Conservation (phyloP, 2,113 vertebrate species). For the Poeciliopsis occidentalis region DNA sequence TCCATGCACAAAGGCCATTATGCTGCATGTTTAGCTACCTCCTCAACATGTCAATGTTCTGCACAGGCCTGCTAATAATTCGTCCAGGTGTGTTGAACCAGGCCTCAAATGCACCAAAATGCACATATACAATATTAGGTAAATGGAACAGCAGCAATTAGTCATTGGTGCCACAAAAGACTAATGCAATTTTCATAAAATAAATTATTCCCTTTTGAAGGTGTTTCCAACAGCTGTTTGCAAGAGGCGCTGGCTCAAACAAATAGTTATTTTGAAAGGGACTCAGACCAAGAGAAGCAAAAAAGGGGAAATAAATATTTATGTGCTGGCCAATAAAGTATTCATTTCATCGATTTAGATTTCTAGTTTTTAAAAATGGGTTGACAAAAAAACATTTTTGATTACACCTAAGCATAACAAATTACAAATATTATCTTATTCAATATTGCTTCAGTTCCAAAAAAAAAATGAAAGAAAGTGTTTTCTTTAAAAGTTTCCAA, state of each 20-base stretch:
- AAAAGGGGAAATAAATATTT: neutral
- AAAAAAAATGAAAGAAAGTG: neutral
- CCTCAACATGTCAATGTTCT: no score
- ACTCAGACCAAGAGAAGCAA: neutral
- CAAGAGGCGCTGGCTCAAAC: neutral
- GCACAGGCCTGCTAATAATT: no score
- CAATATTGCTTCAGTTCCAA: neutral
- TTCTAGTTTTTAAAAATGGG: no score
- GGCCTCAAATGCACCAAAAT: neutral
- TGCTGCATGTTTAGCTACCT: no score
- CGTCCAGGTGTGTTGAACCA: no score
- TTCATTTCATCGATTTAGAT: no score
- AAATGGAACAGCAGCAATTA: constrained; percentile 3
- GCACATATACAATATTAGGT: neutral
- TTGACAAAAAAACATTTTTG: neutral
- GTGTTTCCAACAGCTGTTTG: constrained; percentile 16
- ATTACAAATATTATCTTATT: neutral
- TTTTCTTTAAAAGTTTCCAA: neutral
- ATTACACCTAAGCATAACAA: neutral
- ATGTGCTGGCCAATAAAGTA: no score
- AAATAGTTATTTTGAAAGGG: constrained; percentile 5
- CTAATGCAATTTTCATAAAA: constrained; percentile 9
- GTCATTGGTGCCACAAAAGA: neutral
- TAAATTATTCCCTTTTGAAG: constrained; percentile 7
- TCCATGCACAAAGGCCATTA: no score